phyloP scores from a whole-genome alignment of 2,888 invertebrate genomes.

The Pterostichus niger region DNA sequence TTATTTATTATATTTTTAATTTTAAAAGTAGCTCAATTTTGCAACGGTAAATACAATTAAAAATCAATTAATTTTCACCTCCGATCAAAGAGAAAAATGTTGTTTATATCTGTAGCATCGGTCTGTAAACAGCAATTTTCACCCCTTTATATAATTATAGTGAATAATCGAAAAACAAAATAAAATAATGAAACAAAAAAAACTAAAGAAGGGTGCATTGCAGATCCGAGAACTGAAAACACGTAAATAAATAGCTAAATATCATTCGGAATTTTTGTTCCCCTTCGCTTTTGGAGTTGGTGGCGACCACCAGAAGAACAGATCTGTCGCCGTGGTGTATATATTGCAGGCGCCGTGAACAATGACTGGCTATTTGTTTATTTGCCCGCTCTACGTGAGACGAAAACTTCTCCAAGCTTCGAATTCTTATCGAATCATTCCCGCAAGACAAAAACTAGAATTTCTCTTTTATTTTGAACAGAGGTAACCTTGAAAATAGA shows the following conservation, averaged over 20 bases:
- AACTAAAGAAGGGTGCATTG: neutral
- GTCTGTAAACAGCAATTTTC: too few relatives aligned
- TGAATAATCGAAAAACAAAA: neutral
- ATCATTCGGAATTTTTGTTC: slow-evolving; percentile 36
- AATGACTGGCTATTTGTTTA: slow-evolving; percentile 56
- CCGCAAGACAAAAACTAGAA: too few relatives aligned
- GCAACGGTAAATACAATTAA: too few relatives aligned
- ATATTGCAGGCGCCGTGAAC: slow-evolving; percentile 62
- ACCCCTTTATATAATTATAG: too few relatives aligned
- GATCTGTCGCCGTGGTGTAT: slow-evolving; percentile 32
- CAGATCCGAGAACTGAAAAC: neutral
- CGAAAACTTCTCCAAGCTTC: neutral
- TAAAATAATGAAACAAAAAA: neutral
- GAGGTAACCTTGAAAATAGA: too few relatives aligned
- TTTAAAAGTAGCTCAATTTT: too few relatives aligned
- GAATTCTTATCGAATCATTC: neutral
- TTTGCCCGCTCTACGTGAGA: slow-evolving; percentile 41
- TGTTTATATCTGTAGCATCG: too few relatives aligned
- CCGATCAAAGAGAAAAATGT: too few relatives aligned
- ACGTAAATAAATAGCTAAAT: slow-evolving; percentile 38
- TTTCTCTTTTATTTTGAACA: neutral
- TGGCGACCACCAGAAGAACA: slow-evolving; percentile 8
- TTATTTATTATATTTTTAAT: too few relatives aligned
- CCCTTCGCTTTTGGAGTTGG: slow-evolving; percentile 5
- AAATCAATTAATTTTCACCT: too few relatives aligned